Evolutionary conservation across 1,140 invertebrate genomes (phyloP).

Genomic region (Hylaeus volcanicus): DNA sequence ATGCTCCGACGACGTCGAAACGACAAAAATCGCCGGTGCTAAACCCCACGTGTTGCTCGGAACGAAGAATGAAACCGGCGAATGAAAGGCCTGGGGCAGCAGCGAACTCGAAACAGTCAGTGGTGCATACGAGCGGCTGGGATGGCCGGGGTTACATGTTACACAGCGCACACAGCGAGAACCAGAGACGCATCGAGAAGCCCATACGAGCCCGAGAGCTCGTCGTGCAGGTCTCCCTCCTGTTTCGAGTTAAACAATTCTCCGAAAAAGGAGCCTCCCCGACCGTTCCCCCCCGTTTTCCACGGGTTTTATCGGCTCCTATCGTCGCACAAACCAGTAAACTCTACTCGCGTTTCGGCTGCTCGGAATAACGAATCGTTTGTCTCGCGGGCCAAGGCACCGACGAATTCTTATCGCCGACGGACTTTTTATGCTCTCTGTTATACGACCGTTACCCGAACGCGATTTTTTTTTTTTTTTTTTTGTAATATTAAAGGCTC

Average conservation of each 20-base stretch:
- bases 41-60: slow-evolving; percentile 32
- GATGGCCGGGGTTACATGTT: not conserved
- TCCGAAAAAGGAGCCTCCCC: slow-evolving; percentile 53
- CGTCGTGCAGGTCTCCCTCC: not conserved
- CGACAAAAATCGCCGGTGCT: slow-evolving; percentile 26
- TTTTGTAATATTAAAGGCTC: too few relatives aligned
- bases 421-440: slow-evolving; percentile 46
- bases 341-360: slow-evolving; percentile 54
- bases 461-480: slow-evolving; percentile 12
- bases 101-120: slow-evolving; percentile 32
- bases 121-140: slow-evolving; percentile 39
- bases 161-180: not conserved
- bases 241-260: slow-evolving; percentile 48
- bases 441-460: slow-evolving; percentile 25
- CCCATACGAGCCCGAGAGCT: too few relatives aligned
- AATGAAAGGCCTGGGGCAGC: slow-evolving; percentile 41
- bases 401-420: slow-evolving; percentile 37
- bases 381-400: slow-evolving; percentile 22
- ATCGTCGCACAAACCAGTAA: slow-evolving; percentile 58
- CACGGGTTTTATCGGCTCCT: slow-evolving; percentile 45
- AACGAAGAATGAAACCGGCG: slow-evolving; percentile 20
- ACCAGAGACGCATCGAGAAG: not conserved
- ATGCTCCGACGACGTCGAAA: slow-evolving; percentile 1
- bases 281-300: not conserved
- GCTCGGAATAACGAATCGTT: slow-evolving; percentile 57